Evolutionary conservation across 2,113 vertebrate species (phyloP).

Genomic region (Plestiodon gilberti): DNA sequence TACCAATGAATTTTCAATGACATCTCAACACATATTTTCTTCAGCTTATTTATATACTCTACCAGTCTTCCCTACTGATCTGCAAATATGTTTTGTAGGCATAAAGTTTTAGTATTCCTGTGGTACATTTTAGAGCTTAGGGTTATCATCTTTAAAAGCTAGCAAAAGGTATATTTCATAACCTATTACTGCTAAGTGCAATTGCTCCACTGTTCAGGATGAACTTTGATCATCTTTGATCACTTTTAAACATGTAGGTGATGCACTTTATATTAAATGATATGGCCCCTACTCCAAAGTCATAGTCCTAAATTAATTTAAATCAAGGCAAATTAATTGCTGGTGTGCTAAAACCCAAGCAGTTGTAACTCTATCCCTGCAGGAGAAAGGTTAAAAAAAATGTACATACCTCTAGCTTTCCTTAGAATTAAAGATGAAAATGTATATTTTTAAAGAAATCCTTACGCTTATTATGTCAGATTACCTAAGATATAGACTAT

Average conservation of each 20-base stretch:
- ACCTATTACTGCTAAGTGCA: not conserved
- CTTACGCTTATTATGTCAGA: not conserved
- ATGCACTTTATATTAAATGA: not conserved
- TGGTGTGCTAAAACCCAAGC: conserved; percentile 10
- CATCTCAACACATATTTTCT: not conserved
- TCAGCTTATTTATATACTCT: not conserved
- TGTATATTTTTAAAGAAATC: not conserved
- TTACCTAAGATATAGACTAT: not conserved
- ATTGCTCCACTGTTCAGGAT: not conserved
- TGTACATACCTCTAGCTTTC: not conserved
- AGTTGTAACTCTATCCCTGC: conserved; percentile 14
- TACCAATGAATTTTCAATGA: not conserved
- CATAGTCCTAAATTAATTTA: not conserved
- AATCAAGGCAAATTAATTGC: not conserved
- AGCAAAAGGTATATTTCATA: not conserved
- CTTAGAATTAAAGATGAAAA: not conserved
- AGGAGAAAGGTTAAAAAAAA: not conserved
- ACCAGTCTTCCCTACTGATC: not conserved
- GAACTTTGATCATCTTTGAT: conserved; percentile 12
- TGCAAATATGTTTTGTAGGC: not conserved
- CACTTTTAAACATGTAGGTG: not conserved
- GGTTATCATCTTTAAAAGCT: not conserved
- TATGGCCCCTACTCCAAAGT: not conserved
- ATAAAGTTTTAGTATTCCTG: not conserved
- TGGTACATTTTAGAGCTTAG: not conserved